Evolutionary conservation across 2,888 invertebrate genomes (phyloP), one percentile per base, ranked within the genome.

Genomic region (Serrognathus titanus): DNA sequence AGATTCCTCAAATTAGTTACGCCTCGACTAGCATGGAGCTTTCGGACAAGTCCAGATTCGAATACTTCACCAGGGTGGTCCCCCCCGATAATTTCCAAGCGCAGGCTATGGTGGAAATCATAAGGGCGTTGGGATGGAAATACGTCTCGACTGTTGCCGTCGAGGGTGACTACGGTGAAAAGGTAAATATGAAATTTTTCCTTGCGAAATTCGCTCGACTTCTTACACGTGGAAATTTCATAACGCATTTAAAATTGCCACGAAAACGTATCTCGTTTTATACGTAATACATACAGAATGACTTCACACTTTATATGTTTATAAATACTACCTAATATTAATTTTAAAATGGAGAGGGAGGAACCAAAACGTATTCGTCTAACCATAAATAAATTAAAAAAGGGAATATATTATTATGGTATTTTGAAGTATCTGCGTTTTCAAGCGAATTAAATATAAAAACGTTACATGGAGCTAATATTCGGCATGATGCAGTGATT

Each of bases 81-180:
- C 88, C 88, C 6, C 87, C 88, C 8, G 88, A 88, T 71, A 86
- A 85, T 71, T 84, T 86, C 65, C 88, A 88, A 71, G 87, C 87
- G 0, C 85, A 84, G 62, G 83, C 87, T 0, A 84, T 88, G 79
- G 85, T 86, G 20, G 85, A 86, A 73, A 83, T 88, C 66, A 81
- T 88, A 46, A 80, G 81, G 55, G 80, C 81, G 57, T 78, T 88
- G n/a, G 83, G 84, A 39, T 90, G 89, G 89, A 86, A 82, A 64
- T 90, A 88, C 71, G 88, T 90, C 3, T 88, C 88, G 12, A 89
- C 89, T 0, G 83, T 90, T 6, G 88, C 87, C 16, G 88, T 88
- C 39, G 88, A 88, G 66, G 90, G 90, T 10, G 88, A 88, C 66
- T 90, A 90, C 68, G 90, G 90, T 2, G 87, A 88, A 72, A 84